Evolutionary conservation across 2,888 invertebrate genomes (phyloP).

Genomic region (Halictus ligatus): DNA sequence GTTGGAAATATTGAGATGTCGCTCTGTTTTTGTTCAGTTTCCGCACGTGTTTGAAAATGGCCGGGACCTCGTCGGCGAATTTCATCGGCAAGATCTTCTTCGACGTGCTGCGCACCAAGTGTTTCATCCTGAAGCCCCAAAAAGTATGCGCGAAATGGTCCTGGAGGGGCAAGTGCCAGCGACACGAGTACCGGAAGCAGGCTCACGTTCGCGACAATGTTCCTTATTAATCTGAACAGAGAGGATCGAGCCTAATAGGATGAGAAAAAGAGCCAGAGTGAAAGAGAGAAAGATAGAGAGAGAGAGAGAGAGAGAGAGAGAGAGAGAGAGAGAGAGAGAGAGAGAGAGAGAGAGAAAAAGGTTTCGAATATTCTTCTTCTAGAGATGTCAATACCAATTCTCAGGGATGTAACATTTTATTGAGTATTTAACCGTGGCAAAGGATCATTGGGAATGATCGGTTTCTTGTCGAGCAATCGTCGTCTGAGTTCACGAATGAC

Average conservation of each 20-base stretch:
- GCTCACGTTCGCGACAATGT: conserved; percentile 91
- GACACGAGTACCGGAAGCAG: conserved; percentile 88
- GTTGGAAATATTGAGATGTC: not conserved
- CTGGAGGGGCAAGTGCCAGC: conserved; percentile 93
- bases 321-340: not conserved
- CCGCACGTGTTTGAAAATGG: conserved; percentile 95
- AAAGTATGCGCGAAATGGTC: conserved; percentile 91
- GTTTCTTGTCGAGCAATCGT: conserved; percentile 14
- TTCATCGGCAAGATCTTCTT: conserved; percentile 97
- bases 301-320: not conserved
- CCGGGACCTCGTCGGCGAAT: conserved; percentile 93
- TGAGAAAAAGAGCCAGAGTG: not conserved
- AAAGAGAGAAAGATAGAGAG: not conserved
- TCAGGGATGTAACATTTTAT: conserved; percentile 70
- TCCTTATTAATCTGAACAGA: conserved; percentile 85
- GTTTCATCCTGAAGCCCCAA: conserved; percentile 93
- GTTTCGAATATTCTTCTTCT: conserved; percentile 61
- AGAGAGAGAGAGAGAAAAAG: conserved; percentile 12
- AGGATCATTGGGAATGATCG: conserved; percentile 9
- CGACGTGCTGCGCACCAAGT: conserved; percentile 97
- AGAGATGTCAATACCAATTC: conserved; percentile 69
- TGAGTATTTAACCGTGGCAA: conserved; percentile 42
- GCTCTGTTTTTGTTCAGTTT: conserved; percentile 88
- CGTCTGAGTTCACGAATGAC: conserved; percentile 51
- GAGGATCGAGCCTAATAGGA: not conserved